Evolutionary conservation across 2,797 vertebrate species (phyloP).

Genomic region (Molossus molossus): DNA sequence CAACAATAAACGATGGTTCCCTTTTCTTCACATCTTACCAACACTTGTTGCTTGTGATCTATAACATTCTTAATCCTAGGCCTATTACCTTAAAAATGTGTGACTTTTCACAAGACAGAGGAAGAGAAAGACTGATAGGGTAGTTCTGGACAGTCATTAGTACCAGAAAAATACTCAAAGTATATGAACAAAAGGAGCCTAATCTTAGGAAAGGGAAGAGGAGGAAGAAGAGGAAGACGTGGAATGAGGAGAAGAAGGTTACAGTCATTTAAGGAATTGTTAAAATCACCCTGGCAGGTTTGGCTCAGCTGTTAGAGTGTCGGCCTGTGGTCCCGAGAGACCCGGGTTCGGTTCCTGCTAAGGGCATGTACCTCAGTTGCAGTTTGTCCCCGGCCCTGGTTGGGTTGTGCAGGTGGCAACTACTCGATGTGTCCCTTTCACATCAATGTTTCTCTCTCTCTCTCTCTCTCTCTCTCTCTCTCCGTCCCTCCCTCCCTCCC

Average conservation of each 20-base stretch:
- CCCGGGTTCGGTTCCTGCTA: no score
- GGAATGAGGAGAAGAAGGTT: background rate
- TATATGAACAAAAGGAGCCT: background rate
- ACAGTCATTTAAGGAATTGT: background rate
- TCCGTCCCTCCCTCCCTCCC: no score
- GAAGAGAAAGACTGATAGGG: background rate
- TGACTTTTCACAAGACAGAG: slow-evolving; percentile 48
- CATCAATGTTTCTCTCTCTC: no score
- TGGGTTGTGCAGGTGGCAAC: no score
- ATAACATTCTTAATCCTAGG: background rate
- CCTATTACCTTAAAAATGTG: slow-evolving; percentile 29
- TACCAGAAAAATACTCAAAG: slow-evolving; percentile 15
- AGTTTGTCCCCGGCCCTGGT: no score
- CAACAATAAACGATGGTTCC: background rate
- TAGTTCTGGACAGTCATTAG: background rate
- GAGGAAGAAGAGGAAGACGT: background rate
- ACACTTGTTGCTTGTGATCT: background rate
- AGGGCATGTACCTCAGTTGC: no score
- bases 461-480: no score
- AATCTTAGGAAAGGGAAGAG: background rate
- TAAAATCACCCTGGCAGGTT: background rate
- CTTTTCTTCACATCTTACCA: background rate
- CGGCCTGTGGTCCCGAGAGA: no score
- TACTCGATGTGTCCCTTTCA: no score
- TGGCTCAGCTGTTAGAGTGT: no score